Evolutionary conservation across 64 coral and sea anemone species (phyloP), one percentile per base, ranked within the genome.

Genomic region (Platygyra sinensis): DNA sequence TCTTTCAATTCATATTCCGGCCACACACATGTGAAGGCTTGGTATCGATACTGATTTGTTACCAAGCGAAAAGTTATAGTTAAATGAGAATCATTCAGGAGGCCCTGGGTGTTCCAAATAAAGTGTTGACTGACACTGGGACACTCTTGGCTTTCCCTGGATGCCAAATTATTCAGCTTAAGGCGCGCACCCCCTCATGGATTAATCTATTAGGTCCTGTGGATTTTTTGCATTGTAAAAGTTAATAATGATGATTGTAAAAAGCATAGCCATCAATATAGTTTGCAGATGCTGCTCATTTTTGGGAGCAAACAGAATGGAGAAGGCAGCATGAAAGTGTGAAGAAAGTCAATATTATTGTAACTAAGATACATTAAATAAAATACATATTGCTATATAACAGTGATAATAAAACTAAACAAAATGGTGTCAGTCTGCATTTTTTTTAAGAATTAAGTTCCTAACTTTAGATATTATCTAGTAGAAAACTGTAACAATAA

Each of bases 191-290:
- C 54, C 65, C 22, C 22, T 27, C n/a, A 69, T 69, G 25, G 65
- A 69, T 69, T 69, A 69, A 27, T 69, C n/a, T 46, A 57, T 57
- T 69, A 69, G 65, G 65, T 69, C 65, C 65, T 69, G 65, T 69
- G 65, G 65, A 69, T 69, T 69, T 69, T 27, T 25, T 27, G 22
- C 10, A 57, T 69, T 69, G 65, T 69, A 7, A 67, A 69, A 69
- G 65, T 69, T 7, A n/a, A n/a, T 20, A 16, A 14, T 29, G 22
- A 14, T 2, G 15, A 69, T n/a, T 11, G 25, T 69, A 27, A 69
- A 69, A 69, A 69, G 65, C 65, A 69, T 69, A 16, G 54, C 15
- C 54, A 12, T 57, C 0, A 16, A 14, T 9, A 57, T 57, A 69
- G n/a, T 10, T 27, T 1, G n/a, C 29, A n/a, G 65, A 27, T 11